Evolutionary conservation across 2,888 invertebrate species (phyloP).

Genomic region (Drosophila subsilvestris): DNA sequence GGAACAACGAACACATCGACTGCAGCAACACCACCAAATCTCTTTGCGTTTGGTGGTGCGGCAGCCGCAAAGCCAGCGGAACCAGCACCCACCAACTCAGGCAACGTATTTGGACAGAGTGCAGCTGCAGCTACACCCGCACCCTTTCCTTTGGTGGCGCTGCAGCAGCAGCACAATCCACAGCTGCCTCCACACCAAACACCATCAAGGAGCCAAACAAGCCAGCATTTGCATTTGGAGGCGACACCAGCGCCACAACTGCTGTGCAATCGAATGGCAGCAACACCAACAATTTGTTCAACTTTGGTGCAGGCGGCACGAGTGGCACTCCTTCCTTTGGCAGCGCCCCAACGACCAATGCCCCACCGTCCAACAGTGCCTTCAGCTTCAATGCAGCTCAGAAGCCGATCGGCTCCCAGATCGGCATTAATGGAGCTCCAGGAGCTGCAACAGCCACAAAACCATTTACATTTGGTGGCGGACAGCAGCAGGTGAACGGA

Average conservation of each 20-base stretch:
- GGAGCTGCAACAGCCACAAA: slow-evolving; percentile 6
- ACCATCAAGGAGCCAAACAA: slow-evolving; percentile 20
- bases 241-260: neutral
- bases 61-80: slow-evolving; percentile 6
- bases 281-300: slow-evolving; percentile 9
- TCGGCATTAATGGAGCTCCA: neutral
- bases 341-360: slow-evolving; percentile 4
- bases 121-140: neutral
- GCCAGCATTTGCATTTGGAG: slow-evolving; percentile 24
- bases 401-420: slow-evolving; percentile 1
- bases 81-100: neutral
- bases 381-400: slow-evolving; percentile 14
- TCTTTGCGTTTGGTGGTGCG: slow-evolving; percentile 25
- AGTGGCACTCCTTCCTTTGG: slow-evolving; percentile 12
- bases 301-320: slow-evolving; percentile 23
- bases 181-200: neutral
- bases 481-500: neutral
- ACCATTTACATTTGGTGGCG: slow-evolving; percentile 27
- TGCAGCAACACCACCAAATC: slow-evolving; percentile 19
- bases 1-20: slow-evolving; percentile 7
- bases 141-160: slow-evolving; percentile 18
- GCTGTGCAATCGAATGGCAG: neutral
- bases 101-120: slow-evolving; percentile 23
- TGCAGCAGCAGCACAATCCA: neutral
- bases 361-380: slow-evolving; percentile 8